These are phyloP conservation scores for Eupeodes corollae DNA, from an alignment of 1,140 invertebrate genomes.

Conservation along the genomic window DNA sequence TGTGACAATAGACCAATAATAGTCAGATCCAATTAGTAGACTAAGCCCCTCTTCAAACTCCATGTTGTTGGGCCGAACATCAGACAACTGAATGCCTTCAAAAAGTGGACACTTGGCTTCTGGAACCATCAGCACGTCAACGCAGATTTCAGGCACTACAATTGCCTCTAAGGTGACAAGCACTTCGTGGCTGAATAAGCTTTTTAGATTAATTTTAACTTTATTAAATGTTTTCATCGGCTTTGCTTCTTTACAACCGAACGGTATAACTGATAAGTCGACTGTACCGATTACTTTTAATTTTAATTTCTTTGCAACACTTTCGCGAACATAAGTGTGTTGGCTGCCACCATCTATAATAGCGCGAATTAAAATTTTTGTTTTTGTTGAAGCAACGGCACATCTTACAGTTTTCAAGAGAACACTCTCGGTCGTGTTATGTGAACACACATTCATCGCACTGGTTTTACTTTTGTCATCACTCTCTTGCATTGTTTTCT, in stretches of 20 bases:
- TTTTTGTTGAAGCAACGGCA: not conserved
- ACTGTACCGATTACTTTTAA: not conserved
- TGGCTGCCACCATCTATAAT: not conserved
- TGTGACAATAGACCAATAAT: no score
- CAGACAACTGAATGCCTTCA: not conserved
- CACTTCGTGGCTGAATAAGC: not conserved
- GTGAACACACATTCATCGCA: no score
- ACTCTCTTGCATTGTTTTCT: not conserved
- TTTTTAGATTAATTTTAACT: no score
- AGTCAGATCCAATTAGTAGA: no score
- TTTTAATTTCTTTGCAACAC: not conserved
- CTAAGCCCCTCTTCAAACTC: no score
- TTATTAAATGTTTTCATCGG: no score
- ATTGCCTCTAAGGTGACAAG: not conserved
- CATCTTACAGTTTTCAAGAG: not conserved
- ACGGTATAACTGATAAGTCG: not conserved
- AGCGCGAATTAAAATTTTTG: not conserved
- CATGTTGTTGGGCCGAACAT: no score
- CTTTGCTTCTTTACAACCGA: no score
- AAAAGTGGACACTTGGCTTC: not conserved
- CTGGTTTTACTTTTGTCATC: no score
- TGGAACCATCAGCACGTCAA: not conserved
- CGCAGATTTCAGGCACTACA: not conserved
- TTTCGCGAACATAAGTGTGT: not conserved
- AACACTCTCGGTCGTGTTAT: no score